Percentiles rank a stretch among this genome's conserved stretches.
These are phyloP conservation scores for Portunus trituberculatus DNA, from an alignment of 1,140 invertebrate genomes.

Conservation along the genomic window DNA sequence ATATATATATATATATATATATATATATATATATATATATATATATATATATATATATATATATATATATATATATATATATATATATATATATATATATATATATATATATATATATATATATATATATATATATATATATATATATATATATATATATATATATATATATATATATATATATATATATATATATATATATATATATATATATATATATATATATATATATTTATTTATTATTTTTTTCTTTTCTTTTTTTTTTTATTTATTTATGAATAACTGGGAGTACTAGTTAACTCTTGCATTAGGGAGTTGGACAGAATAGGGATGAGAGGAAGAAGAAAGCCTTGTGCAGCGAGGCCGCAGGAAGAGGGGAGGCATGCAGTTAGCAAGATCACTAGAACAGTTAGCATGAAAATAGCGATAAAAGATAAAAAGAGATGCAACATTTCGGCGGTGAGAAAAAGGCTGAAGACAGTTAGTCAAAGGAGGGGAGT, in stretches of 20 bases:
- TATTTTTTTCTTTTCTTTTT: not conserved
- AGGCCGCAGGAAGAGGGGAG: no score
- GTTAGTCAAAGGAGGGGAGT: no score
- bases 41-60: not conserved
- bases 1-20: not conserved
- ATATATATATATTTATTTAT: not conserved
- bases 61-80: slow-evolving; percentile 32
- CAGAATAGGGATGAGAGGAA: no score
- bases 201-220: slow-evolving; percentile 45
- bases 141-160: slow-evolving; percentile 48
- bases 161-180: slow-evolving; percentile 48
- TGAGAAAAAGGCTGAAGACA: no score
- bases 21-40: slow-evolving; percentile 32
- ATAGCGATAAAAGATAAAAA: no score
- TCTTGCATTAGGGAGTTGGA: no score
- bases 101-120: slow-evolving; percentile 36
- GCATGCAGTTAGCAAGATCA: no score
- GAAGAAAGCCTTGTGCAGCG: no score
- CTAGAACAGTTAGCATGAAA: no score
- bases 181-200: slow-evolving; percentile 48
- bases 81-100: not conserved
- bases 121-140: slow-evolving; percentile 45
- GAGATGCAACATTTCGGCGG: no score
- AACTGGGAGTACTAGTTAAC: no score
- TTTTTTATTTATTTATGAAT: not conserved